Conservation (phyloP, 1,140 invertebrate genomes). For the Micrasema minimum region DNA sequence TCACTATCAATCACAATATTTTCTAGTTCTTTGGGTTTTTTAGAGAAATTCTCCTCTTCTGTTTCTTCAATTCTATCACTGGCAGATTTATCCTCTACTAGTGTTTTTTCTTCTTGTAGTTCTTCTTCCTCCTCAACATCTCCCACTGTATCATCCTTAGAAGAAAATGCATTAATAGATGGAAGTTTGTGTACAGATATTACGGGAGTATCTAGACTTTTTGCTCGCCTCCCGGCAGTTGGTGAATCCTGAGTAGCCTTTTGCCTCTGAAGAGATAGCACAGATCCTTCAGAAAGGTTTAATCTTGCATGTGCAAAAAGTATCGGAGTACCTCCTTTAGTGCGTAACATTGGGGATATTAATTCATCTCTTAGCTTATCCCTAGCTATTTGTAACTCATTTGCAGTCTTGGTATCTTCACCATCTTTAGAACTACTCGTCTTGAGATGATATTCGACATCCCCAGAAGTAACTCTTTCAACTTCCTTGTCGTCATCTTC, state of each 20-base stretch:
- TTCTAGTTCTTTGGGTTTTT: constrained; percentile 57
- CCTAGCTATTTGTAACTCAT: constrained; percentile 55
- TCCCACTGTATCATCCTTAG: constrained; percentile 86
- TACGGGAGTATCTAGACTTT: constrained; percentile 84
- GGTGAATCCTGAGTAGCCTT: constrained; percentile 78
- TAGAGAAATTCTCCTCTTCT: constrained; percentile 61
- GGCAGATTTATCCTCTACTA: constrained; percentile 61
- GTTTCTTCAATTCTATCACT: constrained; percentile 68
- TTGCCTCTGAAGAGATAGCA: constrained; percentile 77
- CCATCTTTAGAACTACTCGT: constrained; percentile 54
- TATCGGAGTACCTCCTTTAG: constrained; percentile 78
- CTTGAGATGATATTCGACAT: constrained; percentile 50
- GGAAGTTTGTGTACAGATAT: constrained; percentile 81
- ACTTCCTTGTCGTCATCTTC: constrained; percentile 67
- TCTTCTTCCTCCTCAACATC: constrained; percentile 72
- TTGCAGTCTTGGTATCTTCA: constrained; percentile 15
- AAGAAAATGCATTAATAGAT: constrained; percentile 86
- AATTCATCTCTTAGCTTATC: constrained; percentile 63
- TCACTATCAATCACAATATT: constrained; percentile 69
- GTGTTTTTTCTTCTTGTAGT: constrained; percentile 69
- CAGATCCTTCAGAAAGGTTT: constrained; percentile 84
- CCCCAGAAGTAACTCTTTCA: constrained; percentile 59
- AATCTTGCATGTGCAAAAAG: constrained; percentile 81
- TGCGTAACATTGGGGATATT: constrained; percentile 70
- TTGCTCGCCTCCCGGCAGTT: constrained; percentile 77